Evolutionary conservation across 1,140 invertebrate genomes (phyloP), one percentile per base, ranked within the genome.

Genomic region (Acromyrmex echinatior): DNA sequence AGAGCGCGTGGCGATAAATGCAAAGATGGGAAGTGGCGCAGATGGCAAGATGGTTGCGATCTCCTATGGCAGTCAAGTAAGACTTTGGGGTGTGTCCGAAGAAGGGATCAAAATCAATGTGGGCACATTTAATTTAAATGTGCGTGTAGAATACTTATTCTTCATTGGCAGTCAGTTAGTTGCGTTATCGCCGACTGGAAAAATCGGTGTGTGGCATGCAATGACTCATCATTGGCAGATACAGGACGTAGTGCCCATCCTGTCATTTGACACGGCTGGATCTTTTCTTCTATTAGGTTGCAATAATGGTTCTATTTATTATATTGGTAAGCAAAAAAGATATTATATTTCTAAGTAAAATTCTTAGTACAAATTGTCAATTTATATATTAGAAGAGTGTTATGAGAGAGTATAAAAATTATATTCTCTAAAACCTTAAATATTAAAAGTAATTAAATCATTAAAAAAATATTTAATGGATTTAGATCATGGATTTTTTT

Each of bases 191-290:
- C 97, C 98, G 3, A 97, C 97, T 28, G 99, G 99, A n/a, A 99
- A 99, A 96, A 98, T 99, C 86, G 99, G 99, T 9, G 99, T 99
- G 21, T 99, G 99, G 99, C 99, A 99, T 96, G 98, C 99, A 0
- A 99, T 99, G 97, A 99, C 99, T 0, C 99, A 99, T 92, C 98
- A 99, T 95, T 99, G 99, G 98, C 98, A 99, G 96, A 99, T 99
- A 65, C 99, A 99, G 95, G 98, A 99, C 96, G 98, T 99, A 35
- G 97, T 99, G 56, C 98, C 98, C 2, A 98, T 99, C 51, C 97
- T 98, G 18, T 99, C 99, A 2, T 99, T 99, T 94, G 99, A 99
- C 94, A 99, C 98, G 1, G 99, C 99, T 66, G 99, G 99, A 0
- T 99, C 99, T 0, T 99, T 99, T 95, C 95, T 99, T 18, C 94